Percentiles rank a stretch among this genome's conserved stretches.
Conservation (phyloP, 2,113 vertebrate species). For the Seriola dumerili region DNA sequence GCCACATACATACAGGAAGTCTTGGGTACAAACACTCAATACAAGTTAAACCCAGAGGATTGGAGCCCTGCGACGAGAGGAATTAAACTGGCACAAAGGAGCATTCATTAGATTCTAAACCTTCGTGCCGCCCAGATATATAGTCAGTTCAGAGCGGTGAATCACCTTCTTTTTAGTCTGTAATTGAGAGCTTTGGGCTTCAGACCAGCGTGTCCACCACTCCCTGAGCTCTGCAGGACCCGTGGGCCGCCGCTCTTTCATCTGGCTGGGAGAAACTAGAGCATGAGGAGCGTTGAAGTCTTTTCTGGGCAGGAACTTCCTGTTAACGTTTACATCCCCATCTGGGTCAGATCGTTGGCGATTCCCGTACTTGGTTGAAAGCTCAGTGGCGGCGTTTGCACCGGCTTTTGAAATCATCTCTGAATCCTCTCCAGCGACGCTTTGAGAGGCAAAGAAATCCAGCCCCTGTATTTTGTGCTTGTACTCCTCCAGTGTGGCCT, state of each 20-base stretch:
- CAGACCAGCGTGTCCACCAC: constrained; percentile 81
- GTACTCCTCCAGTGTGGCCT: constrained; percentile 79
- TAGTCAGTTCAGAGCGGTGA: constrained; percentile 82
- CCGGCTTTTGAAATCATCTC: background rate
- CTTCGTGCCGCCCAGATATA: constrained; percentile 78
- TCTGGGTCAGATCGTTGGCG: constrained; percentile 20
- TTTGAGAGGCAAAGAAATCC: constrained; percentile 24
- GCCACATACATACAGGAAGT: background rate
- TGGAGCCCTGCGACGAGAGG: too few relatives aligned
- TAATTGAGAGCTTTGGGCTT: constrained; percentile 57
- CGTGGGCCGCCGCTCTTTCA: constrained; percentile 66
- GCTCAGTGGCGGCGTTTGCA: background rate
- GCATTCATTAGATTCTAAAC: constrained; percentile 41
- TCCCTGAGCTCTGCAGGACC: constrained; percentile 80
- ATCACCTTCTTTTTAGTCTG: constrained; percentile 55
- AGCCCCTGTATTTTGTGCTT: constrained; percentile 64
- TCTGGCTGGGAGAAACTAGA: constrained; percentile 69
- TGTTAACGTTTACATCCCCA: constrained; percentile 47
- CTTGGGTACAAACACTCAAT: background rate
- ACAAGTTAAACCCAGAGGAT: background rate
- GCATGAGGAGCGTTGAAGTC: constrained; percentile 54
- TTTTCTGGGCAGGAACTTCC: constrained; percentile 66
- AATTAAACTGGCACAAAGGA: too few relatives aligned
- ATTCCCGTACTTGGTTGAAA: constrained; percentile 6
- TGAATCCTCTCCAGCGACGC: background rate